Evolutionary conservation across 2,888 invertebrate genomes (phyloP).

Genomic region (Dryococelus australis): DNA sequence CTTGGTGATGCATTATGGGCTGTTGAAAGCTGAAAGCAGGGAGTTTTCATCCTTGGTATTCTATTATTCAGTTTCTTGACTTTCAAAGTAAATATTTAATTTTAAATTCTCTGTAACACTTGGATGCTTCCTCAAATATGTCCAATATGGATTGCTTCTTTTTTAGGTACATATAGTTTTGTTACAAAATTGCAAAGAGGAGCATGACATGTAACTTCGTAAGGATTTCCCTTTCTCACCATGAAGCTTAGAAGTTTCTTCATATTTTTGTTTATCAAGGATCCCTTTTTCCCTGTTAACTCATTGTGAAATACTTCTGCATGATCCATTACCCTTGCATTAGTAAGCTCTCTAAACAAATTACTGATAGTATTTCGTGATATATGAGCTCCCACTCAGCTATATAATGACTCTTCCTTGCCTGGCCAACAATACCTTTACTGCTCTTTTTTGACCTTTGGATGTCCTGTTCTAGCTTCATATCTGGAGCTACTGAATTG

Average conservation of each 20-base stretch:
- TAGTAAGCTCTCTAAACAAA: conserved; percentile 6
- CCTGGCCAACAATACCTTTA: too few relatives aligned
- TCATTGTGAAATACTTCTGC: too few relatives aligned
- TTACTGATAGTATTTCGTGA: background rate
- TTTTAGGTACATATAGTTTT: background rate
- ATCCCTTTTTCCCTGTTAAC: too few relatives aligned
- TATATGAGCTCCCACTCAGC: conserved; percentile 21
- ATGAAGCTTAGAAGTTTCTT: conserved; percentile 6
- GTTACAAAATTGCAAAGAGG: conserved; percentile 18
- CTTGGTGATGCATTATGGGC: too few relatives aligned
- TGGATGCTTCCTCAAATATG: background rate
- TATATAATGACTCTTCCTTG: background rate
- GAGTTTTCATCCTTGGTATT: background rate
- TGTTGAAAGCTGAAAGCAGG: too few relatives aligned
- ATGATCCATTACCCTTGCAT: too few relatives aligned
- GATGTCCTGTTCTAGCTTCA: too few relatives aligned
- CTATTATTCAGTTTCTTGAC: background rate
- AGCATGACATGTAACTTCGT: background rate
- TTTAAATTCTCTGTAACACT: background rate
- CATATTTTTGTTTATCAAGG: too few relatives aligned
- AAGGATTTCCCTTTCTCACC: conserved; percentile 1
- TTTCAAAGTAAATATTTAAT: background rate
- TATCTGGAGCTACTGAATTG: too few relatives aligned
- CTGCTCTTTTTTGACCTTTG: too few relatives aligned
- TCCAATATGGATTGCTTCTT: too few relatives aligned